phyloP scores from a whole-genome alignment of 2,113 vertebrate genomes.

The Heteronetta atricapilla region DNA sequence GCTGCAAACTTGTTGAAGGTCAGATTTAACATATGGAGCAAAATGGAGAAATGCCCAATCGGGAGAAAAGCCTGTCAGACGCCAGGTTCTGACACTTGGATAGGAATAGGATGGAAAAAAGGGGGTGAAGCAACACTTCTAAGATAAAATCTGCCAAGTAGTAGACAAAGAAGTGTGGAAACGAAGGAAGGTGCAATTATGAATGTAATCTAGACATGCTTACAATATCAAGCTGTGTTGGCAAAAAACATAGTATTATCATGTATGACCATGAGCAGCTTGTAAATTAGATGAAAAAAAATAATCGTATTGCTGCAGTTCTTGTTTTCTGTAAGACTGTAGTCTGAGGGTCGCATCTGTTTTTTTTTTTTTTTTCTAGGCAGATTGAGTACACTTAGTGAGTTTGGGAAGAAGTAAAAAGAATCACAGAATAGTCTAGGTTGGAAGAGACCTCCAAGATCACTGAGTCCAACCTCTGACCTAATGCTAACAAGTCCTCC shows the following conservation, averaged over 20 bases:
- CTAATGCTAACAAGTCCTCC: no score
- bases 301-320: background rate
- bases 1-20: background rate
- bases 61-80: background rate
- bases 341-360: background rate
- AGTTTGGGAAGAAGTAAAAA: background rate
- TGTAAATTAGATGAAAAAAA: background rate
- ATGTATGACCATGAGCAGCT: background rate
- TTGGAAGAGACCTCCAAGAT: no score
- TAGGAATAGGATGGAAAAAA: background rate
- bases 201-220: fast-evolving
- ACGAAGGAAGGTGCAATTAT: background rate
- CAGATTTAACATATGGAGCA: background rate
- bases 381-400: background rate
- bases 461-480: no score
- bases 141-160: background rate
- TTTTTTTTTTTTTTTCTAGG: background rate
- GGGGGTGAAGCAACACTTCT: background rate
- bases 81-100: background rate
- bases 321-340: background rate
- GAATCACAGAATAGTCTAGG: no score
- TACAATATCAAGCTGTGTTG: background rate
- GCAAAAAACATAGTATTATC: background rate
- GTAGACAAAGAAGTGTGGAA: background rate
- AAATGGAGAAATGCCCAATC: background rate